Evolutionary conservation across 1,140 invertebrate genomes (phyloP).

Genomic region (Eriosoma lanigerum): DNA sequence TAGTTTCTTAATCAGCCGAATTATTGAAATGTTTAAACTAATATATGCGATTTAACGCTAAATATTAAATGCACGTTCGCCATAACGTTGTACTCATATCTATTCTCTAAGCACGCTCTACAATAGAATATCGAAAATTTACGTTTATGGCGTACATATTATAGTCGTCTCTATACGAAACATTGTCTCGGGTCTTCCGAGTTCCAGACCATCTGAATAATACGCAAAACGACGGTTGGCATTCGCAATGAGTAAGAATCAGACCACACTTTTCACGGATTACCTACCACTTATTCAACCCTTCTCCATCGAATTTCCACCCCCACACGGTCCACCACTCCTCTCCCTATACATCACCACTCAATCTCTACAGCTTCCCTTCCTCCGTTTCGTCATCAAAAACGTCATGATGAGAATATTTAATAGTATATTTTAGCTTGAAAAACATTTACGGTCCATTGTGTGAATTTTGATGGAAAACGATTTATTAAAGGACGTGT

Average conservation of each 20-base stretch:
- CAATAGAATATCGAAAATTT: conserved; percentile 25
- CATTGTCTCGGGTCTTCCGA: neutral
- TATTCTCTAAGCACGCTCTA: too few relatives aligned
- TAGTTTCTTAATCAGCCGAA: too few relatives aligned
- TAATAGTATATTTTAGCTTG: conserved; percentile 1
- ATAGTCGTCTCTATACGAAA: neutral
- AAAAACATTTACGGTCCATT: neutral
- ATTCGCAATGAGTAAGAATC: conserved; percentile 17
- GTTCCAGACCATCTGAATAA: conserved; percentile 23
- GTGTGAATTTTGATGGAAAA: conserved; percentile 10
- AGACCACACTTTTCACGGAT: conserved; percentile 18
- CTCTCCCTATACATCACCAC: too few relatives aligned
- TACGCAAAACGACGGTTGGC: conserved; percentile 17
- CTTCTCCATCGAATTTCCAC: neutral
- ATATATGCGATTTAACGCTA: too few relatives aligned
- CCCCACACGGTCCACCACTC: too few relatives aligned
- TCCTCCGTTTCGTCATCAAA: too few relatives aligned
- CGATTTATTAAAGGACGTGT: neutral
- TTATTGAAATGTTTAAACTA: too few relatives aligned
- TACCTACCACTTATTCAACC: neutral
- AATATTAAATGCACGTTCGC: too few relatives aligned
- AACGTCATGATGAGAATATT: neutral
- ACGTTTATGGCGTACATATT: neutral
- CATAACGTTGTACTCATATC: too few relatives aligned
- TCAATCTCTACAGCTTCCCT: too few relatives aligned